These are phyloP conservation scores for Accipiter cooperii DNA, from an alignment of 2,113 vertebrate genomes.

Conservation along the genomic window DNA sequence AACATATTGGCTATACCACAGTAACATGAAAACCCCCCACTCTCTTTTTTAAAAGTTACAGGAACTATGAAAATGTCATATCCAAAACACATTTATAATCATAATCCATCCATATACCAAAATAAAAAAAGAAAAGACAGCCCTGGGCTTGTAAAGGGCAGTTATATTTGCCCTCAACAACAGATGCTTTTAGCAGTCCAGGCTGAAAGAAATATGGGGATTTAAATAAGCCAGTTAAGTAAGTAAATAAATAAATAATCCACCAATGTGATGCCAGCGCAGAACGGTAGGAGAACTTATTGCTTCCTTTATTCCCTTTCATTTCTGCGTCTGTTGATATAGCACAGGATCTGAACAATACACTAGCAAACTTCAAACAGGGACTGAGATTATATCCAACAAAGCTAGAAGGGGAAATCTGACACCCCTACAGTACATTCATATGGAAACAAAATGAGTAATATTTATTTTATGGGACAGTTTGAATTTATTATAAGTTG, in stretches of 20 bases:
- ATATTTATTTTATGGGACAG: constrained; percentile 68
- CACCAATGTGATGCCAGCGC: neutral
- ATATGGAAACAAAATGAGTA: constrained; percentile 54
- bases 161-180: neutral
- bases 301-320: constrained; percentile 46
- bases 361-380: constrained; percentile 45
- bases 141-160: neutral
- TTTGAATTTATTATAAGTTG: constrained; percentile 72
- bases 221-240: neutral
- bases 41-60: neutral
- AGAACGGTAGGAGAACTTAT: constrained; percentile 13
- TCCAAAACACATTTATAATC: constrained; percentile 2
- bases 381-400: constrained; percentile 2
- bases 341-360: constrained; percentile 42
- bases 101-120: neutral
- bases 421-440: constrained; percentile 24
- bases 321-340: constrained; percentile 39
- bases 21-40: neutral
- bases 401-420: constrained; percentile 46
- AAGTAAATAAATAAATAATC: neutral
- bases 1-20: neutral
- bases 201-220: neutral
- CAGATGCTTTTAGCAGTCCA: neutral
- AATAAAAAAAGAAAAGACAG: neutral
- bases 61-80: neutral